Evolutionary conservation across 2,113 vertebrate species (phyloP), one percentile per base, ranked within the genome.

Genomic region (Epinephelus cyanopodus): DNA sequence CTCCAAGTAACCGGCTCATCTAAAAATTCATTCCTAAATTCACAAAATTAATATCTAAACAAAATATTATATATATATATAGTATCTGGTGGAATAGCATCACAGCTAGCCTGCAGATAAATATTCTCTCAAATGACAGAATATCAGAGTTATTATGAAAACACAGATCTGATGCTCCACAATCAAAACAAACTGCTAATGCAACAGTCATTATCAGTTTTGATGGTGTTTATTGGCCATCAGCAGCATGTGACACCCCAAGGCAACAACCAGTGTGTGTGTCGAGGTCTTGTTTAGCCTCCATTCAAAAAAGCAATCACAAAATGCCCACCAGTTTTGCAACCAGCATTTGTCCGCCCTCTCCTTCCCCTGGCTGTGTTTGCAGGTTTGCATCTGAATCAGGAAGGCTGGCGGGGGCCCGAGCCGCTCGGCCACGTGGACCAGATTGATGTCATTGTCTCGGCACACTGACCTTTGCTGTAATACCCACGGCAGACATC

Each of bases 401-500:
- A 91, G 70, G 63, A 29, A 56, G 76, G 74, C 73, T 74, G 84
- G 79, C 63, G 71, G 88, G 82, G 90, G 84, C 74, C 74, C 47
- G 60, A 85, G 84, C 78, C 29, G 80, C 84, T 85, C 42, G 82
- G 94, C 94, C 94, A 94, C 92, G 94, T 96, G 94, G 95, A 94
- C 92, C 96, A 95, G 96, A 96, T 98, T 96, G 96, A 97, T 97
- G 97, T 97, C 97, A 97, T 95, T 92, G 96, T 96, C 97, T 97
- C 95, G 87, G 92, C 95, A 94, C 95, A 95, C 92, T 99, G 98
- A 99, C 98, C 98, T 99, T 99, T 98, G 97, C 97, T 98, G 97
- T 97, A 97, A 97, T 96, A 97, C 97, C 97, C 95, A 96, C 96
- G 94, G 97, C 96, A 98, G 97, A 98, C 98, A 98, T 98, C 97